These are phyloP conservation scores for Lepidocolaptes lacrymiger DNA, from an alignment of 2,797 vertebrate species.

Conservation along the genomic window DNA sequence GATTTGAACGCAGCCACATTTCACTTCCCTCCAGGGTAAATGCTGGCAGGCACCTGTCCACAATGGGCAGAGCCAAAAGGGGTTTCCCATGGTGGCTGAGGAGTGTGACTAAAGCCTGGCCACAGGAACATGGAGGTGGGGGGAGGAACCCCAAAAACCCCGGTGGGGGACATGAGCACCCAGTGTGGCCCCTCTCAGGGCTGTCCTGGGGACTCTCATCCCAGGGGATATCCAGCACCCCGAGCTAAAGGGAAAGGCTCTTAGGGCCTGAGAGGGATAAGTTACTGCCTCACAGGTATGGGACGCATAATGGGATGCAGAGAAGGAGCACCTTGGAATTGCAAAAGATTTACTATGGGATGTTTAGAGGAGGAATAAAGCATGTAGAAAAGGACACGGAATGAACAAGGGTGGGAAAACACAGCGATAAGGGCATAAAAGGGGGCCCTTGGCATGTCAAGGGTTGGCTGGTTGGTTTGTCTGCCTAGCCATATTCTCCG, in stretches of 20 bases:
- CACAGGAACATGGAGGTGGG: accelerated
- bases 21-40: background rate
- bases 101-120: background rate
- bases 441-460: background rate
- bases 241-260: background rate
- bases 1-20: background rate
- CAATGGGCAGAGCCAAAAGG: background rate
- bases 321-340: background rate
- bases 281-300: background rate
- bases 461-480: background rate
- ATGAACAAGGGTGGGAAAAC: background rate
- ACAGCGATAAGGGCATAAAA: background rate
- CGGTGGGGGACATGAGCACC: accelerated
- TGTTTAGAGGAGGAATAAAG: background rate
- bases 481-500: background rate
- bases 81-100: background rate
- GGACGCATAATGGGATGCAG: background rate
- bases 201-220: background rate
- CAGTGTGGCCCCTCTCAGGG: accelerated
- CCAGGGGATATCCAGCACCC: background rate
- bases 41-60: background rate
- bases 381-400: background rate
- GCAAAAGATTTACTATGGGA: background rate
- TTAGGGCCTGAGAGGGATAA: accelerated
- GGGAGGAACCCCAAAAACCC: accelerated